Percentiles rank a stretch among this genome's conserved stretches.
phyloP scores from a whole-genome alignment of 2,888 invertebrate species.

The Drosophila mercatorum region DNA sequence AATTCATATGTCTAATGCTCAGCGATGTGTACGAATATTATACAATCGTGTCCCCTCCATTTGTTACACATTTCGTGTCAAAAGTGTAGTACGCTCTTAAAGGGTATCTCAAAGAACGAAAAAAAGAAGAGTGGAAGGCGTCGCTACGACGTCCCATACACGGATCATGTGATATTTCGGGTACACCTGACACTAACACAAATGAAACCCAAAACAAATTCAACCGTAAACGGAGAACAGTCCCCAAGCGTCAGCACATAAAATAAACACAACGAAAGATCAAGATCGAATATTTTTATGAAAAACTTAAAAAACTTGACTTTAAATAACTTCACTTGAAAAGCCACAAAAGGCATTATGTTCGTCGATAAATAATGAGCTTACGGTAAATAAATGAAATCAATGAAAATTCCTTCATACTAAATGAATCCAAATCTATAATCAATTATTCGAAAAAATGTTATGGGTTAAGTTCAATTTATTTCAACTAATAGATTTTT shows the following conservation, averaged over 20 bases:
- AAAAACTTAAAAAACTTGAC: not conserved
- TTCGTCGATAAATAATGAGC: not conserved
- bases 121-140: not conserved
- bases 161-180: conserved; percentile 50
- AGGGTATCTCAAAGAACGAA: not conserved
- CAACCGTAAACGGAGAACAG: conserved; percentile 31
- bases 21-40: too few relatives aligned
- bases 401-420: not conserved
- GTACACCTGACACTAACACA: conserved; percentile 43
- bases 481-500: too few relatives aligned
- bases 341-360: not conserved
- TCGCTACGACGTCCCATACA: conserved; percentile 7
- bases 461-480: not conserved
- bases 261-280: conserved; percentile 14
- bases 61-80: not conserved
- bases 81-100: not conserved
- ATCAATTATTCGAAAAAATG: not conserved
- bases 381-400: conserved; percentile 1
- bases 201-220: conserved; percentile 11
- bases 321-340: not conserved
- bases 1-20: too few relatives aligned
- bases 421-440: not conserved
- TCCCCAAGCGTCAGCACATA: conserved; percentile 37
- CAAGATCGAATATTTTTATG: conserved; percentile 12
- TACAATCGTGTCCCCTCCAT: not conserved